Base-by-base conservation (phyloP, 2,888 invertebrate species). In the Catocala sponsa region DNA sequence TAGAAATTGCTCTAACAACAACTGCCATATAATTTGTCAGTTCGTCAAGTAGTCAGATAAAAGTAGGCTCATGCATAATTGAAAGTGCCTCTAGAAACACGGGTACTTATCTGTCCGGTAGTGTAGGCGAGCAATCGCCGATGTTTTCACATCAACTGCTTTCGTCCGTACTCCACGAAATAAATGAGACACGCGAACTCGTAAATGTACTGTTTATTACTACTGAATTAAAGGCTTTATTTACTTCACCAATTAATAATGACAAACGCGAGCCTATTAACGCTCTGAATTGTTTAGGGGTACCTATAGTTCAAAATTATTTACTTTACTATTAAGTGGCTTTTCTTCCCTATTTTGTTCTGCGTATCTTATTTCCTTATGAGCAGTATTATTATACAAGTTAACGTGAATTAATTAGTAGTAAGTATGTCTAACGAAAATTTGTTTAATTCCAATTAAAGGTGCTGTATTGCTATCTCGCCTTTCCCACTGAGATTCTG, bases 21-120 rank as follows among this genome's bases (percentile, higher is more conserved):
- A 74, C 74, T 69, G 78, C 83, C 72, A 72, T 87, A 76, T 85
- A 88, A 89, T 89, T 89, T 89, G 86, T 87, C 82, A 81, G 81
- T 76, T 86, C 81, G 81, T 83, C 84, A 81, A 79, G 77, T 69
- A 68, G 70, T 70, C 62, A 80, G 85, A 86, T 87, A 84, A 81
- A 82, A 87, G 85, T 84, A 74, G 80, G 63, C 74, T 80, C 72
- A 74, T 84, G 81, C 84, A 85, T 86, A 86, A 86, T 87, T 86
- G 84, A 87, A 84, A 86, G 85, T 83, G 81, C 82, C 74, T 78
- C 74, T 81, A 78, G 76, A 75, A 68, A 69, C 65, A 57, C 54
- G 54, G 50, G 66, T 66, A 80, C 77, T 78, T 79, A 81, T 75
- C 73, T 74, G 64, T 58, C 70, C 59, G 65, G 66, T 55, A 60